Evolutionary conservation across 2,113 vertebrate genomes (phyloP).

Genomic region (Ceyx melanurus): DNA sequence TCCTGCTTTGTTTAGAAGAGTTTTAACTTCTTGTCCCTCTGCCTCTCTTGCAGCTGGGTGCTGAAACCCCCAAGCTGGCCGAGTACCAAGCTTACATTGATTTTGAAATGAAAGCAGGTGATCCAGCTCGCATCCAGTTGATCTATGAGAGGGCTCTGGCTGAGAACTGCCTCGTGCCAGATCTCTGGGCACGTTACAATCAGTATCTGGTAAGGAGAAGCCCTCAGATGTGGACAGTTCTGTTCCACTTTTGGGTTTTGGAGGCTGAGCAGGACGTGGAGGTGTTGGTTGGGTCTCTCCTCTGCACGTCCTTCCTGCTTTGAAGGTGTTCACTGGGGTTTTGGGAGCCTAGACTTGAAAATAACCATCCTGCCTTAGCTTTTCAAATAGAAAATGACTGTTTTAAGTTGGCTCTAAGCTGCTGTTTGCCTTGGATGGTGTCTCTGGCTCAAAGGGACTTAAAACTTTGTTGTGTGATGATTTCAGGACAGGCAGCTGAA

Average conservation of each 20-base stretch:
- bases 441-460: neutral
- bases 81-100: slow-evolving; percentile 95
- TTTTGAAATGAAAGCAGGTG: slow-evolving; percentile 90
- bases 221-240: accelerated
- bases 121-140: slow-evolving; percentile 91
- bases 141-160: slow-evolving; percentile 91
- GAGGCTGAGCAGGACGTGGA: neutral
- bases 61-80: slow-evolving; percentile 89
- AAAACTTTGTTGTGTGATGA: neutral
- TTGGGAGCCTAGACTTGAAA: neutral
- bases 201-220: slow-evolving; percentile 88
- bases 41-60: slow-evolving; percentile 79
- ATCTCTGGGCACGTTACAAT: slow-evolving; percentile 93
- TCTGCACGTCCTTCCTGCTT: neutral
- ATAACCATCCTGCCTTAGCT: neutral
- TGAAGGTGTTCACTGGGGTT: neutral
- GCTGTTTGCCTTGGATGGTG: accelerated
- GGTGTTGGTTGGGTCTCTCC: neutral
- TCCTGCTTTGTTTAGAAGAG: neutral
- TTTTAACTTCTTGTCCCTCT: neutral
- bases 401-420: neutral
- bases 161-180: slow-evolving; percentile 96
- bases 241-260: neutral
- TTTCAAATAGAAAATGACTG: neutral
- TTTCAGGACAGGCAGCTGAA: slow-evolving; percentile 91